Base-by-base conservation (phyloP, 1,140 invertebrate genomes). In the Rhyzopertha dominica region DNA sequence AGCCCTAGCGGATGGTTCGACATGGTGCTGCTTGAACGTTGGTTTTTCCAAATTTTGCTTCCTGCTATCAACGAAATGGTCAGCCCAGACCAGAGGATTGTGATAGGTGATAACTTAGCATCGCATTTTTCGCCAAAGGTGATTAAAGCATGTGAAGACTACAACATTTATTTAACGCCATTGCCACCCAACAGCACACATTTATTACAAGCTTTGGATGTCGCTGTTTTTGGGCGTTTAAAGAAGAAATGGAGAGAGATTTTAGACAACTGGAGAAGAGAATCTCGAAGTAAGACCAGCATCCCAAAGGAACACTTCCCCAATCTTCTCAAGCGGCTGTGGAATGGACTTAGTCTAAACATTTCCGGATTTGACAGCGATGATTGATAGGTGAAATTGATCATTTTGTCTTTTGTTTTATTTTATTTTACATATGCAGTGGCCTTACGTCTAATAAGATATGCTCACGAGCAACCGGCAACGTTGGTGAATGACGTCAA, bases 161-260 rank as follows among this genome's bases (percentile, higher is more conserved):
- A 45, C 35, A 29, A 40, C 17, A 40, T 40, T 18, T 50, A 50
- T 38, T 25, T 50, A 20, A 41, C 36, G 17, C 41, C 43, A 19
- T 41, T 67, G 16, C 61, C 66, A 13, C 31, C 53, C 13, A 67
- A 68, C 43, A 28, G 58, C 7, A 68, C 62, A 1, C 64, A 69
- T 43, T 43, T 61, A 2, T 54, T 57, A 12, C 64, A 71, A 41
- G 66, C 66, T 5, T 43, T 70, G 17, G 67, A 70, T 54, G 63
- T 66, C 23, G 52, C 46, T 41, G 49, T 69, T 28, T 68, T 66
- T 42, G 41, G 37, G 7, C 60, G 58, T 10, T 42, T 67, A 48
- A 65, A 66, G 26, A 51, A 36, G 31, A 26, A 34, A 16, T 67
- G 63, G 62, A 43, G 62, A 40, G 31, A 55, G 47, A 58, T 65